These are phyloP conservation scores for Montipora efflorescens DNA, from an alignment of 64 coral and sea anemone genomes.

Conservation along the genomic window DNA sequence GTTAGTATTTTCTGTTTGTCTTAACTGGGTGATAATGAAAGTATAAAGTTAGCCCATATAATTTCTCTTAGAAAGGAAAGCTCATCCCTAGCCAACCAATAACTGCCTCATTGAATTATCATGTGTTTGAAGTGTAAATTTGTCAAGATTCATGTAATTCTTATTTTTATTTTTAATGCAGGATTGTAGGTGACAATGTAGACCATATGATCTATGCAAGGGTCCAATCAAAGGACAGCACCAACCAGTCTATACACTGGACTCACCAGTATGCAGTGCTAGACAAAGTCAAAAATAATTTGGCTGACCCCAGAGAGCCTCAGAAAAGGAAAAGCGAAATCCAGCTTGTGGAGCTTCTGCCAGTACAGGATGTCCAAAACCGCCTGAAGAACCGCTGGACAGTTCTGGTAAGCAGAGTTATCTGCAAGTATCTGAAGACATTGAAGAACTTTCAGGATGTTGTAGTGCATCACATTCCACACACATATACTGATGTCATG, in stretches of 20 bases:
- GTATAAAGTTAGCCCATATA: background rate
- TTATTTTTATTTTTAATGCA: constrained; percentile 19
- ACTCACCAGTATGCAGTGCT: constrained; percentile 66
- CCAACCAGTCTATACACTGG: constrained; percentile 58
- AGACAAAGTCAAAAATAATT: constrained; percentile 20
- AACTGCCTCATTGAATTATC: background rate
- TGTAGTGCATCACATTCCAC: constrained; percentile 63
- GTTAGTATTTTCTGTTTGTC: too few relatives aligned
- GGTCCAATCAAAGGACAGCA: constrained; percentile 46
- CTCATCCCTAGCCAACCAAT: constrained; percentile 11
- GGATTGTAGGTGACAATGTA: constrained; percentile 73
- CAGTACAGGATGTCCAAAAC: constrained; percentile 26
- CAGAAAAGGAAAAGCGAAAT: constrained; percentile 17
- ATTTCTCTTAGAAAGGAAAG: constrained; percentile 27
- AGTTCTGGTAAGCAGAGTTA: constrained; percentile 55
- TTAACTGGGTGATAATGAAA: too few relatives aligned
- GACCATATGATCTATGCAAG: constrained; percentile 66
- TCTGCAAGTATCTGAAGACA: constrained; percentile 50
- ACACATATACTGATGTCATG: constrained; percentile 66
- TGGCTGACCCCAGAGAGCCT: background rate
- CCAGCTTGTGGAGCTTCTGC: constrained; percentile 43
- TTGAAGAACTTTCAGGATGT: constrained; percentile 50
- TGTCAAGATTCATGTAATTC: background rate
- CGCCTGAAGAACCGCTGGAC: constrained; percentile 28
- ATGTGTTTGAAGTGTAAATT: background rate